These are phyloP conservation scores for Porites divaricata DNA, from an alignment of 92 coral and sea anemone genomes.

Conservation along the genomic window DNA sequence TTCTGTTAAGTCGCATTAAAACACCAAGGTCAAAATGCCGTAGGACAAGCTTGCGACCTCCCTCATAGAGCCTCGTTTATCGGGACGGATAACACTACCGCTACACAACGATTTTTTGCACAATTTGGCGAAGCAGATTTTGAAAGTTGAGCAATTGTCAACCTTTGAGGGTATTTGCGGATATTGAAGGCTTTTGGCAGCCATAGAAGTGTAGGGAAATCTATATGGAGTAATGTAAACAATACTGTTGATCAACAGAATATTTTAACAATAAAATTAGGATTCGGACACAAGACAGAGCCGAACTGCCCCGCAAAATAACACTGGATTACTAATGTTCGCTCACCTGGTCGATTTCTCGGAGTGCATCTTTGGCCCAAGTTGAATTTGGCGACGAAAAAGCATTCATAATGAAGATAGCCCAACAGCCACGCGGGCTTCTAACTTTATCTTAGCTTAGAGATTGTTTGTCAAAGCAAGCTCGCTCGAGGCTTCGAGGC, in stretches of 20 bases:
- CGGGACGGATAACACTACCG: neutral
- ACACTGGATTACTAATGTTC: constrained; percentile 42
- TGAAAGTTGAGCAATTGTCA: neutral
- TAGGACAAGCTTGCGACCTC: constrained; percentile 42
- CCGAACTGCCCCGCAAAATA: constrained; percentile 33
- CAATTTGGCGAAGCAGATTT: constrained; percentile 5
- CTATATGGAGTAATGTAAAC: constrained; percentile 64
- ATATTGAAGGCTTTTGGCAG: too few relatives aligned
- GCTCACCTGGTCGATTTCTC: constrained; percentile 80
- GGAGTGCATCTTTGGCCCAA: constrained; percentile 78
- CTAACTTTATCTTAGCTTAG: neutral
- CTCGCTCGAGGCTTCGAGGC: constrained; percentile 3
- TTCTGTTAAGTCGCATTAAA: constrained; percentile 50
- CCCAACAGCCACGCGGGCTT: constrained; percentile 45
- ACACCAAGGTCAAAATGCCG: constrained; percentile 51
- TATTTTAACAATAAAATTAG: constrained; percentile 11
- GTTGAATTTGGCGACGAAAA: constrained; percentile 33
- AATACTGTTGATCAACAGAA: constrained; percentile 17
- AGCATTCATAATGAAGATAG: constrained; percentile 45
- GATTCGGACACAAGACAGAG: constrained; percentile 15
- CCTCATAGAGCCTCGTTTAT: constrained; percentile 8
- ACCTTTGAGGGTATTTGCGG: neutral
- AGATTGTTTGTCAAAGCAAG: constrained; percentile 17
- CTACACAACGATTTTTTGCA: neutral
- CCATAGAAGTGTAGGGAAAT: neutral